A percentile compares a stretch with the other conserved stretches of the same genome.
Conservation (phyloP, 1,140 invertebrate species). For the Popillia japonica region DNA sequence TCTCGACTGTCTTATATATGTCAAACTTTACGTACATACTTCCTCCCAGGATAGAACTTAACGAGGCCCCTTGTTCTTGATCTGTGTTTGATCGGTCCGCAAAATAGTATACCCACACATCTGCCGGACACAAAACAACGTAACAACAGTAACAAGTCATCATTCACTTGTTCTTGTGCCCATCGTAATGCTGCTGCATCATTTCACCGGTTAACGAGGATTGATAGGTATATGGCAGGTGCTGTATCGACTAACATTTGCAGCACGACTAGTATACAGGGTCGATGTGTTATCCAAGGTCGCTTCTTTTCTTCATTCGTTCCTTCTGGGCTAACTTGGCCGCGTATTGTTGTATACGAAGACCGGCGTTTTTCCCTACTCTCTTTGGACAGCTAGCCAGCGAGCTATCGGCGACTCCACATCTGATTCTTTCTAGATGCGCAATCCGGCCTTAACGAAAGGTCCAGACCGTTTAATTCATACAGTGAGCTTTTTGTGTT, state of each 20-base stretch:
- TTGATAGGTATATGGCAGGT: constrained; percentile 40
- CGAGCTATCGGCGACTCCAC: not conserved
- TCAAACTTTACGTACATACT: not conserved
- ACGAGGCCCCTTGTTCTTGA: not conserved
- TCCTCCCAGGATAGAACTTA: constrained; percentile 29
- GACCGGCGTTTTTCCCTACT: constrained; percentile 23
- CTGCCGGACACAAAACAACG: constrained; percentile 14
- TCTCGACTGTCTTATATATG: not conserved
- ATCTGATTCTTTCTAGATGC: constrained; percentile 2
- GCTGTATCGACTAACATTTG: constrained; percentile 39
- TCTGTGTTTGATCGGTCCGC: not conserved
- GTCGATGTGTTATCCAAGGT: constrained; percentile 40
- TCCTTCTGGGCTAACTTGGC: constrained; percentile 26
- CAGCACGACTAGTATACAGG: constrained; percentile 37
- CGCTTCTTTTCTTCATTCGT: constrained; percentile 29
- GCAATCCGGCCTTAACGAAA: constrained; percentile 6
- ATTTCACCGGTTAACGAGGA: constrained; percentile 38
- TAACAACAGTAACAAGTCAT: constrained; percentile 30
- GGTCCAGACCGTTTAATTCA: constrained; percentile 25
- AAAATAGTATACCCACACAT: constrained; percentile 29
- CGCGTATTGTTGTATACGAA: constrained; percentile 26
- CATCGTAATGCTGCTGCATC: constrained; percentile 31
- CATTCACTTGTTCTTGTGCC: constrained; percentile 34
- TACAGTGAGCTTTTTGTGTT: constrained; percentile 30
- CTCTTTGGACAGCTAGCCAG: constrained; percentile 1